These are phyloP conservation scores for Sturmia bella DNA, from an alignment of 2,888 invertebrate genomes.

Conservation along the genomic window DNA sequence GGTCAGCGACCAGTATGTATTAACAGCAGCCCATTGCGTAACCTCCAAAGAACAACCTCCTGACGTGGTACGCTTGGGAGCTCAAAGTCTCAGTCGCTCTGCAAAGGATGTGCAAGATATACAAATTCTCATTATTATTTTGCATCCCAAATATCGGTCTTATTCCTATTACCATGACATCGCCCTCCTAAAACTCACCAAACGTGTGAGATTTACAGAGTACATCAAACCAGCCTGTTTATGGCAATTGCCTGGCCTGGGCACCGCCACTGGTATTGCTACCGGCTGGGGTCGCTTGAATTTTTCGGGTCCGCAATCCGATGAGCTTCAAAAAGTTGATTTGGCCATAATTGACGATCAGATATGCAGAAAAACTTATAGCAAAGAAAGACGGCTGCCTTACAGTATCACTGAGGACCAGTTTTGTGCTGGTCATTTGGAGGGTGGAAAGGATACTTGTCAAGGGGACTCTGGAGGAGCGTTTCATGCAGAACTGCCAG, in stretches of 20 bases:
- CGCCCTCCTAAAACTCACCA: slow-evolving; percentile 83
- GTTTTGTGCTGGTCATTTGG: slow-evolving; percentile 81
- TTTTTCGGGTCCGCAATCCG: slow-evolving; percentile 78
- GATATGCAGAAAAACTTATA: slow-evolving; percentile 77
- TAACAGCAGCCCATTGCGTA: slow-evolving; percentile 79
- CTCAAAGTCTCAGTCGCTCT: slow-evolving; percentile 82
- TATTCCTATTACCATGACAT: slow-evolving; percentile 84
- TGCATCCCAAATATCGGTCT: slow-evolving; percentile 83
- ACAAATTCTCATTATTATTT: slow-evolving; percentile 80
- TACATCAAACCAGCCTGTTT: slow-evolving; percentile 80
- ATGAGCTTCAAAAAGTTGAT: slow-evolving; percentile 80
- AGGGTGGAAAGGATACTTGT: slow-evolving; percentile 81
- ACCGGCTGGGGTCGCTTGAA: slow-evolving; percentile 81
- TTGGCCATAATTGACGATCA: slow-evolving; percentile 77
- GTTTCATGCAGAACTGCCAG: slow-evolving; percentile 77
- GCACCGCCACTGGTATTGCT: slow-evolving; percentile 75
- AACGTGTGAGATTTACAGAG: slow-evolving; percentile 74
- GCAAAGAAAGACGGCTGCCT: slow-evolving; percentile 77
- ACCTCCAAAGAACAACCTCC: slow-evolving; percentile 81
- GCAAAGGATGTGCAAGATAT: slow-evolving; percentile 81
- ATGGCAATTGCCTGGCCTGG: slow-evolving; percentile 78
- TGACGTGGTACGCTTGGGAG: slow-evolving; percentile 83
- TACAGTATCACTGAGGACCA: slow-evolving; percentile 80
- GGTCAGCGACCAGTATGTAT: slow-evolving; percentile 74
- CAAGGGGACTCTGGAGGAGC: slow-evolving; percentile 82